These are phyloP conservation scores for Crotalus tigris DNA, from an alignment of 2,113 vertebrate genomes.

Conservation along the genomic window DNA sequence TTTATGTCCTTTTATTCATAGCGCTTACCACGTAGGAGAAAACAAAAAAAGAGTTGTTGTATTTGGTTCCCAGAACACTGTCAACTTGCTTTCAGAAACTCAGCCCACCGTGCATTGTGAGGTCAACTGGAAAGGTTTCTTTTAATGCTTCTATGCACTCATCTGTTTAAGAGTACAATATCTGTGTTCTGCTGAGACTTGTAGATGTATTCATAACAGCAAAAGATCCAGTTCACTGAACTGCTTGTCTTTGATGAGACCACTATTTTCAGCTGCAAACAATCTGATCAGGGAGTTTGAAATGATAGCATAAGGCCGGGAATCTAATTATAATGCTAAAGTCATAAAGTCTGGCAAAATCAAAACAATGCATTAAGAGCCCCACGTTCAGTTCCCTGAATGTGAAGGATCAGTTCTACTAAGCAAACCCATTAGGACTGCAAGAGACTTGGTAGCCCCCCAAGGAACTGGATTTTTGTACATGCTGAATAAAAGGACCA, in stretches of 20 bases:
- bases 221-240: background rate
- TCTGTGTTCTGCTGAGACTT: background rate
- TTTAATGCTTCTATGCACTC: background rate
- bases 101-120: background rate
- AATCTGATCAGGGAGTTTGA: background rate
- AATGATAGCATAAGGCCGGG: background rate
- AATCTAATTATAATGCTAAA: background rate
- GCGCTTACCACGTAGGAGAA: background rate
- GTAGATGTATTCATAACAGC: background rate
- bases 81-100: background rate
- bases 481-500: background rate
- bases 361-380: background rate
- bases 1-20: background rate
- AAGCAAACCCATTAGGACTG: background rate
- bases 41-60: background rate
- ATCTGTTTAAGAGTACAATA: background rate
- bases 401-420: background rate
- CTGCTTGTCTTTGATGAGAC: background rate
- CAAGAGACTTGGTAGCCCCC: too few species aligned
- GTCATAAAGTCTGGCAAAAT: background rate
- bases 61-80: background rate
- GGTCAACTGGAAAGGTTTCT: constrained; percentile 13
- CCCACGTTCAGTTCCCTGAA: background rate
- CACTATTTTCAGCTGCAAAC: background rate
- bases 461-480: background rate